Evolutionary conservation across 2,888 invertebrate species (phyloP).

Genomic region (Buathra laborator): DNA sequence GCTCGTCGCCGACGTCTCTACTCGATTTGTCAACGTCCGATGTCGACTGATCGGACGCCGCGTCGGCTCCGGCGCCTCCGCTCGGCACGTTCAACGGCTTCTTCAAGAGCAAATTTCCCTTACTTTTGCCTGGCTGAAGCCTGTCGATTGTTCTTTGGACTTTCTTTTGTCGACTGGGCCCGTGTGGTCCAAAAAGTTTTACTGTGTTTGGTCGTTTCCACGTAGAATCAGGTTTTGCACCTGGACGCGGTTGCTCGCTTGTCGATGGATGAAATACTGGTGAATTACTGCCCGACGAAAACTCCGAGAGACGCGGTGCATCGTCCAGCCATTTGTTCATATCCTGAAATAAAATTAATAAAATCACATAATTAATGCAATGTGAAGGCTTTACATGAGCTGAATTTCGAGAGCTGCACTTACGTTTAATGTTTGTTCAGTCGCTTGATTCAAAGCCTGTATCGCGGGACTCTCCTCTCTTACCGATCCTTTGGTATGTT

Average conservation of each 20-base stretch:
- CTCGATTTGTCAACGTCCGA: conserved; percentile 87
- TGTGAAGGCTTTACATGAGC: not conserved
- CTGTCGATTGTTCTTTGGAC: conserved; percentile 94
- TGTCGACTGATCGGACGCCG: conserved; percentile 86
- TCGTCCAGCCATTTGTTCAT: conserved; percentile 96
- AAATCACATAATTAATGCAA: not conserved
- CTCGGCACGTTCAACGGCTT: conserved; percentile 87
- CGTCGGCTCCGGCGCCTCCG: conserved; percentile 87
- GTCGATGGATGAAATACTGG: conserved; percentile 84
- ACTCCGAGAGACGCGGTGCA: conserved; percentile 91
- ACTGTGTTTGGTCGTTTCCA: conserved; percentile 79
- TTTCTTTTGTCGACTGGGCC: conserved; percentile 86
- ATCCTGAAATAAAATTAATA: conserved; percentile 88
- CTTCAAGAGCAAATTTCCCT: conserved; percentile 91
- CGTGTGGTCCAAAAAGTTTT: conserved; percentile 81
- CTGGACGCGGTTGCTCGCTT: conserved; percentile 87
- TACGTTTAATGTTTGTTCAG: conserved; percentile 89
- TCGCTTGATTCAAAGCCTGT: conserved; percentile 90
- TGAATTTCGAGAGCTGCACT: conserved; percentile 58
- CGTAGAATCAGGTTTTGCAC: conserved; percentile 88
- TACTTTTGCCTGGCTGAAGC: conserved; percentile 94
- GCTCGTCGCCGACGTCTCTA: conserved; percentile 86
- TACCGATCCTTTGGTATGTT: conserved; percentile 79
- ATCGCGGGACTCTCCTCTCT: conserved; percentile 86
- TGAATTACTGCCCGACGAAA: conserved; percentile 93